phyloP scores from a whole-genome alignment of 2,888 invertebrate species.

The Hirtodrosophila duncani region DNA sequence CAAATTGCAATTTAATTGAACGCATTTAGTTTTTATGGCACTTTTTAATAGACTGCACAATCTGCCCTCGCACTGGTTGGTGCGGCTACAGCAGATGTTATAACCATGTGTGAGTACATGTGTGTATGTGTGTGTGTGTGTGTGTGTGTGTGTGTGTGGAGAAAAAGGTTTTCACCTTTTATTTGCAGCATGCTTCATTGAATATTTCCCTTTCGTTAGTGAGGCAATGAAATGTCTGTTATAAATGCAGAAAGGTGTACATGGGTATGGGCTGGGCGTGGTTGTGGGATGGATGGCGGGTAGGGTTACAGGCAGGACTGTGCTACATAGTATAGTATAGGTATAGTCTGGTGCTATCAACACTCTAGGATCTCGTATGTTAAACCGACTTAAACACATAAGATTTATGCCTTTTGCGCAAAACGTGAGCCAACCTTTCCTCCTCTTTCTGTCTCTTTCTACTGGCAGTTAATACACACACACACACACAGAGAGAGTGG shows the following conservation, averaged over 20 bases:
- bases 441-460: background rate
- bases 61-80: background rate
- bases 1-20: conserved; percentile 7
- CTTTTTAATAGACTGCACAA: conserved; percentile 1
- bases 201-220: conserved; percentile 53
- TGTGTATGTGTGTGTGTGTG: no score
- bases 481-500: conserved; percentile 5
- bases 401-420: conserved; percentile 47
- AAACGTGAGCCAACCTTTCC: conserved; percentile 31
- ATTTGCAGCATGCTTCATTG: conserved; percentile 52
- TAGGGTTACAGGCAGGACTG: background rate
- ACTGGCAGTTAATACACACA: no score
- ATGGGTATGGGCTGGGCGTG: no score
- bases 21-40: background rate
- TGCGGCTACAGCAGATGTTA: no score
- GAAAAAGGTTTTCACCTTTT: conserved; percentile 49
- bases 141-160: conserved; percentile 13
- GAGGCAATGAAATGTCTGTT: conserved; percentile 50
- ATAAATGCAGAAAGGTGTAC: conserved; percentile 45
- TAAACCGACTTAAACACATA: conserved; percentile 52
- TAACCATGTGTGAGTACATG: no score
- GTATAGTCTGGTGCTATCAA: conserved; percentile 50
- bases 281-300: no score
- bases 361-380: conserved; percentile 51
- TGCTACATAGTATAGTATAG: conserved; percentile 34